These are phyloP conservation scores for Mus minutoides DNA, from an alignment of 2,797 vertebrate genomes.

Conservation along the genomic window DNA sequence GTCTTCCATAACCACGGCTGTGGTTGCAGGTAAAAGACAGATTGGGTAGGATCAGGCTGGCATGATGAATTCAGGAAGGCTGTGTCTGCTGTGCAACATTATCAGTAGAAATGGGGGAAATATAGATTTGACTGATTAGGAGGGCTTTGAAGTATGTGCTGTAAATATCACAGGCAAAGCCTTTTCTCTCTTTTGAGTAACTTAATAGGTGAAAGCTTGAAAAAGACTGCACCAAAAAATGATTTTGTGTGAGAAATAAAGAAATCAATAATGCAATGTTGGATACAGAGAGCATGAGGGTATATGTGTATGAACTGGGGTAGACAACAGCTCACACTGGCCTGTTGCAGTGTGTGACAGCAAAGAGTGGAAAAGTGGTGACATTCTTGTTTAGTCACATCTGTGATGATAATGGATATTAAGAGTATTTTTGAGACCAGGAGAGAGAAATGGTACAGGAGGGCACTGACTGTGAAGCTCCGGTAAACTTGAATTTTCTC, in stretches of 20 bases:
- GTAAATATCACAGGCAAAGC: neutral
- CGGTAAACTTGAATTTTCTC: neutral
- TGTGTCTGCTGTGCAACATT: neutral
- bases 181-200: neutral
- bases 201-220: neutral
- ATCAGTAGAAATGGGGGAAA: neutral
- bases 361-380: neutral
- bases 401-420: neutral
- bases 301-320: neutral
- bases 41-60: neutral
- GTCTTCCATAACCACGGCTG: neutral
- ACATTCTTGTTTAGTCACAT: neutral
- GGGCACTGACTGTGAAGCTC: rapidly evolving
- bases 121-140: neutral
- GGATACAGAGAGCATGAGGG: neutral
- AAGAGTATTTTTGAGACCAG: neutral
- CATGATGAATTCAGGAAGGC: neutral
- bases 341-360: neutral
- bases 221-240: neutral
- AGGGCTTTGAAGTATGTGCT: neutral
- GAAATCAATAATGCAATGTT: neutral
- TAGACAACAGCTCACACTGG: neutral
- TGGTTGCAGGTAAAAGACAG: neutral
- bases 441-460: neutral
- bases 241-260: neutral